Percentiles rank a stretch among this genome's conserved stretches.
These are phyloP conservation scores for Platysteira castanea DNA, from an alignment of 2,113 vertebrate genomes.

Conservation along the genomic window DNA sequence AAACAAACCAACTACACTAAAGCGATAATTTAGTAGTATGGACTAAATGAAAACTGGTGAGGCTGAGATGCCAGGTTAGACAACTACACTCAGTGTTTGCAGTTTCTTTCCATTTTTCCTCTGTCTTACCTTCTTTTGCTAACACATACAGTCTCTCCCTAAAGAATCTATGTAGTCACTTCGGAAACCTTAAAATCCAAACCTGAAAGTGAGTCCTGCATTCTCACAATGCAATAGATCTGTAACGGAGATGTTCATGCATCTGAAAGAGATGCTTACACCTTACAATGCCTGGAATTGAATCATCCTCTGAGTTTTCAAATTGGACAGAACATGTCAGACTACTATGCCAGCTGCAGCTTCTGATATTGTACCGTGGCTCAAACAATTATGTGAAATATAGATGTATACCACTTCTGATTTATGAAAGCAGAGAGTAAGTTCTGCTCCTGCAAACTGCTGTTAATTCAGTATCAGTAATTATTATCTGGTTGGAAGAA, in stretches of 20 bases:
- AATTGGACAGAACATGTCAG: background rate
- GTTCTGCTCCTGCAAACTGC: background rate
- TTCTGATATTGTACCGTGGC: background rate
- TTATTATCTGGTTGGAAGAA: background rate
- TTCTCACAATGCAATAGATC: background rate
- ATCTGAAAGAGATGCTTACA: background rate
- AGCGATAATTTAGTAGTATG: background rate
- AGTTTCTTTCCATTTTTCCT: background rate
- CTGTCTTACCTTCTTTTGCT: background rate
- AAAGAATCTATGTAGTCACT: background rate
- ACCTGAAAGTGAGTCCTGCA: background rate
- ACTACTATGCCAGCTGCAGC: background rate
- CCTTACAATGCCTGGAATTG: background rate
- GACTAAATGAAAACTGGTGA: background rate
- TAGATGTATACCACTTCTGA: background rate
- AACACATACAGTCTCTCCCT: background rate
- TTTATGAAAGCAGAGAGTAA: background rate
- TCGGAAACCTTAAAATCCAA: background rate
- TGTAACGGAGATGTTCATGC: background rate
- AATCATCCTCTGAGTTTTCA: background rate
- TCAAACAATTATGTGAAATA: background rate
- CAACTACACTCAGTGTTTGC: background rate
- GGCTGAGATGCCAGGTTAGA: background rate
- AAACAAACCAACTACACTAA: background rate
- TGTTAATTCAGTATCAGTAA: background rate